Base-by-base conservation (phyloP, 1,140 invertebrate genomes). In the Gonioctena quinquepunctata region DNA sequence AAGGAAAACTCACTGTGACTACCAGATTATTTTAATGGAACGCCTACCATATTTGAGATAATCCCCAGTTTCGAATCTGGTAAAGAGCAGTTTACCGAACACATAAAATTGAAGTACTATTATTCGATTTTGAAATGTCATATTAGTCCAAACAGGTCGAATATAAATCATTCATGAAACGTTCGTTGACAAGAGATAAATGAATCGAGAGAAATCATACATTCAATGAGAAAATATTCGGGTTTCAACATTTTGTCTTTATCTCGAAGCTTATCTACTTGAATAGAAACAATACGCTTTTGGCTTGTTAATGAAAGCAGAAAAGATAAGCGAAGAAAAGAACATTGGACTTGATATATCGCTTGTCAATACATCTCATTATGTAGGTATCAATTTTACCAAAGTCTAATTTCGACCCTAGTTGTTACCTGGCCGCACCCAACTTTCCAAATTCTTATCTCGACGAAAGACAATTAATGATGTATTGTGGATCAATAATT, bases 391-490 rank as follows among this genome's bases (percentile, higher is more conserved):
- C 61, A 49, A 49, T 21, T 63, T 49, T 49, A 49, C 61, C 18
- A 5, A 28, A 42, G 42, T 63, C 61, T 48, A 63, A 22, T 63
- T 63, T 63, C 33, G 61, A 63, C 13, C 33, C 61, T 48, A 63
- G n/a, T 63, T 63, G 48, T 33, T 28, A 63, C 13, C 33, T 42
- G 33, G 49, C 50, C 63, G 54, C 63, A 54, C 63, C 63, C 50
- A 49, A 66, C 63, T 66, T 66, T 66, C 63, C 63, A 66, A 66
- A 66, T 66, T 26, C 23, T 54, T 54, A 66, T 66, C 63, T 13
- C 33, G 21, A 18, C 19, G 8, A 18, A 65, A 65, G 50, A 65
- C 50, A 66, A 66, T 66, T 66, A 56, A 66, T 66, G 42, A 66
- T 66, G 48, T 66, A 66, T 66, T 66, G 63, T 66, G 42, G 23